phyloP scores from a whole-genome alignment of 2,888 invertebrate genomes.

The Tupiocoris notatus region DNA sequence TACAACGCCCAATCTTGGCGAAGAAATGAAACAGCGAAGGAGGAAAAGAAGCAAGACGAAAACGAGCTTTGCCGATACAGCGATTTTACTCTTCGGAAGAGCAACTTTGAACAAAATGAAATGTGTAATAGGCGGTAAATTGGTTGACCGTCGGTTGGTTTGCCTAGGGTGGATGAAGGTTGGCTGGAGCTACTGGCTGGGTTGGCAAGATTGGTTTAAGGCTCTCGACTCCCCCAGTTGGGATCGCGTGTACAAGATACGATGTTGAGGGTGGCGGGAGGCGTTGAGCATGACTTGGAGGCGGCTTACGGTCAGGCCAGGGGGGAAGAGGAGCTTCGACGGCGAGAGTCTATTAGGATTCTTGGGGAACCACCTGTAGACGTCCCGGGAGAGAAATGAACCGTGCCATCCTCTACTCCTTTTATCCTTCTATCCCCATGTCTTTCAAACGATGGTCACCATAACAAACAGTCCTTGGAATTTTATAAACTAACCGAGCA shows the following conservation, averaged over 20 bases:
- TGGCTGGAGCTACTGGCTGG: neutral
- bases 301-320: neutral
- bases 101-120: conserved; percentile 39
- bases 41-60: neutral
- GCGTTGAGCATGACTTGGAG: neutral
- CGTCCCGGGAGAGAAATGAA: conserved; percentile 34
- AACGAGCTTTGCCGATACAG: neutral
- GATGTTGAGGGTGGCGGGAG: neutral
- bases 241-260: neutral
- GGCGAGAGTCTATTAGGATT: conserved; percentile 34
- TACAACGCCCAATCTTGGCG: too few species aligned
- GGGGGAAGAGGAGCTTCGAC: neutral
- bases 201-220: neutral
- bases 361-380: conserved; percentile 41
- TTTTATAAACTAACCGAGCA: too few species aligned
- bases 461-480: too few species aligned
- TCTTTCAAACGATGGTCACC: neutral
- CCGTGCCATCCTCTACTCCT: neutral
- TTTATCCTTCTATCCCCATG: neutral
- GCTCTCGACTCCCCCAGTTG: neutral
- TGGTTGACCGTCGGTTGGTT: conserved; percentile 33
- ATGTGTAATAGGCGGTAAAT: conserved; percentile 40
- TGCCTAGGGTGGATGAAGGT: neutral
- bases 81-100: conserved; percentile 12
- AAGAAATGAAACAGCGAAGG: neutral